Conservation (phyloP, 2,113 vertebrate genomes). For the Tyto alba region DNA sequence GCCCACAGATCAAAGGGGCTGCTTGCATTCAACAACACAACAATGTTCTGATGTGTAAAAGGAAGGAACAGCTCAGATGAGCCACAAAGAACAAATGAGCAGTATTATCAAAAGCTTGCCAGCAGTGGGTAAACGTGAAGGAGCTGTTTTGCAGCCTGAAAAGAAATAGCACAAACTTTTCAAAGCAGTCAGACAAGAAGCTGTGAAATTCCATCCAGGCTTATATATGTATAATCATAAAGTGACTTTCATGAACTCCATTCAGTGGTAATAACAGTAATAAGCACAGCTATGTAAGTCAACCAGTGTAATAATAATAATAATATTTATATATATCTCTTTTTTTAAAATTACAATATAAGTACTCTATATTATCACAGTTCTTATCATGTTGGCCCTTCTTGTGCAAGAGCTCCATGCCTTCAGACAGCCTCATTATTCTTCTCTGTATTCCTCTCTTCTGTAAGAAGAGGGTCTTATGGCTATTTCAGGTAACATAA, state of each 20-base stretch:
- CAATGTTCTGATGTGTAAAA: neutral
- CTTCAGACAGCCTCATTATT: neutral
- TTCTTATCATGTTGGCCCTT: neutral
- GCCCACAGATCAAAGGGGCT: neutral
- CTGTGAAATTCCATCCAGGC: neutral
- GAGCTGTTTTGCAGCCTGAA: neutral
- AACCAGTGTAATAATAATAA: neutral
- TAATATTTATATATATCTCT: neutral
- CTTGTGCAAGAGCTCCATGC: neutral
- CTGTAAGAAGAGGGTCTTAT: neutral
- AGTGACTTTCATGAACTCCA: neutral
- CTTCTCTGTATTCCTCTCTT: neutral
- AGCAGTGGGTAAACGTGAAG: neutral
- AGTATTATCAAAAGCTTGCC: conserved; percentile 1
- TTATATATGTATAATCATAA: neutral
- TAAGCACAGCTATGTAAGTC: neutral
- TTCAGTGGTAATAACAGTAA: neutral
- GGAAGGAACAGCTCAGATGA: neutral
- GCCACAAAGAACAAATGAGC: neutral
- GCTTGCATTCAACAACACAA: neutral
- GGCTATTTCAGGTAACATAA: neutral
- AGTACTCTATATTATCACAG: neutral
- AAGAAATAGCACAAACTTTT: neutral
- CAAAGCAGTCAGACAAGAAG: neutral
- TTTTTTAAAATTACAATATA: neutral